Base-by-base conservation (phyloP, 1,140 invertebrate species). In the Drosophila tsacasi region DNA sequence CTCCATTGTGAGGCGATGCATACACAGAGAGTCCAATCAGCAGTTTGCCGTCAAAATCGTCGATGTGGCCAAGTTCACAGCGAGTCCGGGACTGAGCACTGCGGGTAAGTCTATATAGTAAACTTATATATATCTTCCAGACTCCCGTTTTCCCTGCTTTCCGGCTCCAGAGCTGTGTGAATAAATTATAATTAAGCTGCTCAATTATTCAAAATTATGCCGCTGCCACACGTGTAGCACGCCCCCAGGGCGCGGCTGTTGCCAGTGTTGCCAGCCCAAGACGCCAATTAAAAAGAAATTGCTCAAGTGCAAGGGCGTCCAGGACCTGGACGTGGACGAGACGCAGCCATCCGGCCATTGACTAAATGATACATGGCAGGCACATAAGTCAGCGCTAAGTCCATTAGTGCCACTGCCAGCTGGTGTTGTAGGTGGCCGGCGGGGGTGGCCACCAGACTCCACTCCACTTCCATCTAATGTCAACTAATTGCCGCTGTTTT, bases 41-140 rank as follows among this genome's bases (percentile, higher is more conserved):
- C 98, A 98, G 92, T 99, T 99, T 95, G 98, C 98, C 72, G 98
- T 99, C 66, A 99, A 99, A 95, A 99, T 99, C 85, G 97, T 99
- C 71, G 98, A 99, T 94, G 98, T 99, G 25, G 97, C 97, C 79
- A 98, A 98, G 93, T 99, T 99, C 93, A 99, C 98, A 66, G 97
- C 98, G 40, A 98, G 97, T 93, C 98, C 98, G 61, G 98, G 98
- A 64, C 95, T 99, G 55, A 98, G 97, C 93, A 98, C 98, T 91
- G 97, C 98, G 93, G 98, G 98, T 99, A 94, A 95, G 94, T 71
- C 46, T 15, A 23, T 42, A 75, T 52, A 68, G 8, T 37, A 17
- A 39, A 30, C 23, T 6, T 61, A 37, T 39, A 25, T 65, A 39
- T 25, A 19, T 40, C 17, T 40, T 10, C 37, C 39, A n/a, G 35